phyloP scores from a whole-genome alignment of 92 coral and sea anemone species.

The Epizoanthus illoricatus region DNA sequence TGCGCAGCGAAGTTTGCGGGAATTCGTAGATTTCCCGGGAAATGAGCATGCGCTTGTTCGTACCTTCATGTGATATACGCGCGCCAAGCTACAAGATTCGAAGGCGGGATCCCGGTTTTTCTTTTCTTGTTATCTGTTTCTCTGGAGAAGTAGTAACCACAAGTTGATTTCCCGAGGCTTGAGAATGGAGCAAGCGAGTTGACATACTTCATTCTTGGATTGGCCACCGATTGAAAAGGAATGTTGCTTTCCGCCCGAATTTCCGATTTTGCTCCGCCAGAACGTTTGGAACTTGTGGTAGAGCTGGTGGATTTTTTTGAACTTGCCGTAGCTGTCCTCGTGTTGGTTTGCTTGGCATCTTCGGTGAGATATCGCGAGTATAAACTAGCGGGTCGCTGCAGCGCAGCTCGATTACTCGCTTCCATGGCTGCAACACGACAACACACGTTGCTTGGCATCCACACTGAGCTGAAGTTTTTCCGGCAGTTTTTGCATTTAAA shows the following conservation, averaged over 20 bases:
- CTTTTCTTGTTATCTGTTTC: constrained; percentile 85
- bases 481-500: constrained; percentile 86
- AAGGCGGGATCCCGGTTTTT: constrained; percentile 96
- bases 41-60: too few relatives aligned
- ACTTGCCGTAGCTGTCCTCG: constrained; percentile 32
- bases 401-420: constrained; percentile 31
- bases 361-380: constrained; percentile 67
- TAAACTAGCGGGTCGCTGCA: constrained; percentile 42
- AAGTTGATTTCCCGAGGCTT: constrained; percentile 88
- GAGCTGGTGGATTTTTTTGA: constrained; percentile 27
- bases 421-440: constrained; percentile 64
- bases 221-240: constrained; percentile 53
- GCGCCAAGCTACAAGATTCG: constrained; percentile 95
- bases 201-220: constrained; percentile 65
- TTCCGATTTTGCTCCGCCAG: neutral
- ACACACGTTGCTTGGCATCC: constrained; percentile 94
- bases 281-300: neutral
- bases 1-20: too few relatives aligned
- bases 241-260: constrained; percentile 28
- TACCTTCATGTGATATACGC: constrained; percentile 55
- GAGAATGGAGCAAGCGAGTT: constrained; percentile 94
- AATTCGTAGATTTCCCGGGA: too few relatives aligned
- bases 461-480: constrained; percentile 77
- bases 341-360: constrained; percentile 39
- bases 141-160: constrained; percentile 91